Evolutionary conservation across 1,140 invertebrate genomes (phyloP), one percentile per base, ranked within the genome.

Genomic region (Dryas iulia): DNA sequence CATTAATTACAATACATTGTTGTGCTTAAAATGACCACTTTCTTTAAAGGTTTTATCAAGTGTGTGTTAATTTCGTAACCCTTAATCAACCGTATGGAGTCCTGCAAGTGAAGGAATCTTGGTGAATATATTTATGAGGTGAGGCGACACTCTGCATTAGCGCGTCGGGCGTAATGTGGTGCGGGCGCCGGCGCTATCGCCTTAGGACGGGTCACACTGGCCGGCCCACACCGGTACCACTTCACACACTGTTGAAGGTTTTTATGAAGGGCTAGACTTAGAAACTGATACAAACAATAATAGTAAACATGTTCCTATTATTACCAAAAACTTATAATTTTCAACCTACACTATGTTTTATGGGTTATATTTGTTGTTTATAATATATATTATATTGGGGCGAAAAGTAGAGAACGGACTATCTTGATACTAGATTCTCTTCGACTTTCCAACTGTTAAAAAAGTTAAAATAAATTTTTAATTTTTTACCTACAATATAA

Each of bases 161-260:
- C 59, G 30, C 57, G 28, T 31, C 57, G 35, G n/a, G 35, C 35
- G 31, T 59, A 24, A 59, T 25, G 58, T 33, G 39, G 39, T 21
- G 31, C 64, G 57, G 73, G 73, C 76, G 76, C 76, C 76, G 76
- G 73, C 73, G 73, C 73, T 73, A 73, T 63, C 58, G 59, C 26
- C 14, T 11, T 10, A 47, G 39, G 39, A 21, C 14, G 39, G 39
- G 39, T 18, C 57, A 26, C 60, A 59, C 62, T 10, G 35, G 39
- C 18, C 18, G 59, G 25, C 14, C 57, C 31, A 12, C 12, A n/a
- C 8, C 11, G 10, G 31, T 33, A 33, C 31, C 31, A 33, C 31
- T 12, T 12, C 6, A 35, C 12, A n/a, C 12, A 35, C n/a, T 35
- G 33, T 1, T 2, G 33, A 4, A 14, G 12, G 2, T 35, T n/a